Percentiles rank a stretch among this genome's conserved stretches.
Evolutionary conservation across 2,113 vertebrate species (phyloP).

Genomic region (Todiramphus chloris): DNA sequence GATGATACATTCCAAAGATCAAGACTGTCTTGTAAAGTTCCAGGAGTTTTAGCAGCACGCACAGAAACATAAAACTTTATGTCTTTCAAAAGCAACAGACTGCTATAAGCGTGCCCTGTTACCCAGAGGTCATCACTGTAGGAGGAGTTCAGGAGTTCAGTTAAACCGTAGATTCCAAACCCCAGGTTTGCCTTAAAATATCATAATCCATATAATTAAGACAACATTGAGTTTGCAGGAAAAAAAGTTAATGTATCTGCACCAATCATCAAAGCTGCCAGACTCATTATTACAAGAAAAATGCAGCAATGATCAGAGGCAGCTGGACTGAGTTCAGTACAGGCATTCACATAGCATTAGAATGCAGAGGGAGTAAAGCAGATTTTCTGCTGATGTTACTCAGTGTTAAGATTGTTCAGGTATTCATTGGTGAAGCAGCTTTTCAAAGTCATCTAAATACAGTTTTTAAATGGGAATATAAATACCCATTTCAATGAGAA

Average conservation of each 20-base stretch:
- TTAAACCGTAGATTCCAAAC: neutral
- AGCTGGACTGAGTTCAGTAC: neutral
- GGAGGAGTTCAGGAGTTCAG: neutral
- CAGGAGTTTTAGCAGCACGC: neutral
- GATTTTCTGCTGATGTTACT: conserved; percentile 6
- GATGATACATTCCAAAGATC: neutral
- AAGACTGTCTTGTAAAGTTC: neutral
- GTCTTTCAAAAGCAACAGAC: neutral
- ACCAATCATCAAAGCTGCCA: neutral
- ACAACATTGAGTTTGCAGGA: neutral
- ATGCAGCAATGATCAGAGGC: neutral
- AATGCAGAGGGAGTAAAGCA: neutral
- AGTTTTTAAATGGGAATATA: neutral
- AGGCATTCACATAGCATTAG: neutral
- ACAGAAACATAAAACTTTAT: neutral
- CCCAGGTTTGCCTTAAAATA: neutral
- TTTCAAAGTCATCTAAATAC: neutral
- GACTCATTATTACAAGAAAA: neutral
- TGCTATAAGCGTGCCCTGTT: neutral
- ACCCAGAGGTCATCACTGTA: neutral
- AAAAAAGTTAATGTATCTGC: neutral
- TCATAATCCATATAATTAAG: neutral
- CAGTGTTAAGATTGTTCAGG: neutral
- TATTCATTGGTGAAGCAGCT: neutral
- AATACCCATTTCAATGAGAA: neutral